Conservation (phyloP, 23 tunicate species). For the Corella eumyota region DNA sequence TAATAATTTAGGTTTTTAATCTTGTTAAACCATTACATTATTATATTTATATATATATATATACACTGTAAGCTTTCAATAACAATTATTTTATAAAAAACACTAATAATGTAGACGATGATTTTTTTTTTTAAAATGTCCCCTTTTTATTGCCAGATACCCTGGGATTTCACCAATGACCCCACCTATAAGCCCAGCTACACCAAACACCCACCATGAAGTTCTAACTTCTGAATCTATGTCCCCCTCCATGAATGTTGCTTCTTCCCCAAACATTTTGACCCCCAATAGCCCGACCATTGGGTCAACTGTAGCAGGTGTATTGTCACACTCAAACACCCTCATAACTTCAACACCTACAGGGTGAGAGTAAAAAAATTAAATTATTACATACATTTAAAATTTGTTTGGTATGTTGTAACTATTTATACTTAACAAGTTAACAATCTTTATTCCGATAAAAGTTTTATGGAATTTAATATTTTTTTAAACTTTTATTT, state of each 20-base stretch:
- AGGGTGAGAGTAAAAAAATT: conserved; percentile 16
- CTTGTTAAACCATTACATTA: too few species aligned
- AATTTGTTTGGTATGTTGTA: too few species aligned
- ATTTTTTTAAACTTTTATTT: too few species aligned
- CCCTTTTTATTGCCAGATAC: too few species aligned
- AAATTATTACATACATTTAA: too few species aligned
- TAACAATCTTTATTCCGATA: too few species aligned
- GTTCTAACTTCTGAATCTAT: conserved; percentile 13
- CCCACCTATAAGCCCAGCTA: conserved; percentile 30
- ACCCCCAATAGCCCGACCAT: neutral
- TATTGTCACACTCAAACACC: neutral
- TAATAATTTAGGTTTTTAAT: too few species aligned
- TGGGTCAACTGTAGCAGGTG: neutral
- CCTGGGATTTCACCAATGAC: conserved; percentile 6
- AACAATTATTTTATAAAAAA: neutral
- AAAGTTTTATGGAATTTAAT: too few species aligned
- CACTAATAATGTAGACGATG: neutral
- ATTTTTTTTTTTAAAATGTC: too few species aligned
- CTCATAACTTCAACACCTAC: conserved; percentile 34
- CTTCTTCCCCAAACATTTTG: neutral
- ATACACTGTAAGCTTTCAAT: too few species aligned
- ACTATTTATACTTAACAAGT: too few species aligned
- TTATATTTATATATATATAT: too few species aligned
- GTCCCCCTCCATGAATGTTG: conserved; percentile 12
- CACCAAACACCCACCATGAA: conserved; percentile 7